Evolutionary conservation across 2,888 invertebrate genomes (phyloP).

Genomic region (Isotomurus palustris): DNA sequence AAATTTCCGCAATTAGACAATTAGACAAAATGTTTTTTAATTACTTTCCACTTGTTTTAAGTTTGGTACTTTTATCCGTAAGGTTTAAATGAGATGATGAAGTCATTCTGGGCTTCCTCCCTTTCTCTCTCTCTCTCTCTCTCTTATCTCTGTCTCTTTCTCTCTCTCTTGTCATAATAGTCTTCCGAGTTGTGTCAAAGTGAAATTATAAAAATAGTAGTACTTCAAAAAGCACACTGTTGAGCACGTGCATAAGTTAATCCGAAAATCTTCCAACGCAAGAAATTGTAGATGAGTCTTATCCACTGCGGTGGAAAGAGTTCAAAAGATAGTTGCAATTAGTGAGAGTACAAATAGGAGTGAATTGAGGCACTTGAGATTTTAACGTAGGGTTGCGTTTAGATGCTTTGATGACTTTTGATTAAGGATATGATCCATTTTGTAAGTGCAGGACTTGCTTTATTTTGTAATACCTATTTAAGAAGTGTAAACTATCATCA

Average conservation of each 20-base stretch:
- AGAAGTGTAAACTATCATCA: too few relatives aligned
- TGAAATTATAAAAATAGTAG: background rate
- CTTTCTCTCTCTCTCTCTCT: background rate
- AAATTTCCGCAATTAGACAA: too few relatives aligned
- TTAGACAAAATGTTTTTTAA: too few relatives aligned
- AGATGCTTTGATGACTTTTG: too few relatives aligned
- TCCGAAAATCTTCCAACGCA: constrained; percentile 12
- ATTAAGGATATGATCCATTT: too few relatives aligned
- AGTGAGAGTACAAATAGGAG: constrained; percentile 3
- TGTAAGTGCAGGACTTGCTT: too few relatives aligned
- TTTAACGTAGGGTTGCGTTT: too few relatives aligned
- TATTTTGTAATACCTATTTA: too few relatives aligned
- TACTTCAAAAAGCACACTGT: constrained; percentile 7
- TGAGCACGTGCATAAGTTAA: constrained; percentile 5
- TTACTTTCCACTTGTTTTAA: background rate
- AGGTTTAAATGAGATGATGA: background rate
- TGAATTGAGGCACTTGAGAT: too few relatives aligned
- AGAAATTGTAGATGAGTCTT: background rate
- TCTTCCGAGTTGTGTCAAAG: background rate
- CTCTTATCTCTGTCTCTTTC: background rate
- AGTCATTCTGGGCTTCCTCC: background rate
- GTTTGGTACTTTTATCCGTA: background rate
- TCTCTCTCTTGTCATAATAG: background rate
- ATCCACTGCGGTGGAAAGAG: background rate
- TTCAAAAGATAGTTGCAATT: background rate